Percentiles rank a stretch among this genome's conserved stretches.
These are phyloP conservation scores for Leptestheria dahalacensis DNA, from an alignment of 1,140 invertebrate genomes.

Conservation along the genomic window DNA sequence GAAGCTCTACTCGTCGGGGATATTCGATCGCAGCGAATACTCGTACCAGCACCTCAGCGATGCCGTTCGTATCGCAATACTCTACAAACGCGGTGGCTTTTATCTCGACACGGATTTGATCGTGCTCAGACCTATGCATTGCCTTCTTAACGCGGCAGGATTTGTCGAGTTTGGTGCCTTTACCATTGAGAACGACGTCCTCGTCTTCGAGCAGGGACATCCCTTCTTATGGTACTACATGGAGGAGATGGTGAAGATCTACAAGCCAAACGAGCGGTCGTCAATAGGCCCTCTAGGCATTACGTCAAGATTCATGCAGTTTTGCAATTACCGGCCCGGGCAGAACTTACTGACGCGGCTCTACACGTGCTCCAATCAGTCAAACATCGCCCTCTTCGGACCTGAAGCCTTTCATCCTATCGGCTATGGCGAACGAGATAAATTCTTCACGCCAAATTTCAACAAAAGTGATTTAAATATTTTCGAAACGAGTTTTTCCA, in stretches of 20 bases:
- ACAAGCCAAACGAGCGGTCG: not conserved
- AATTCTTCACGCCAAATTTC: not conserved
- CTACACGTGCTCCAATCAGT: not conserved
- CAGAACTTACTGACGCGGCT: constrained; percentile 5
- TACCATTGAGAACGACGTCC: not conserved
- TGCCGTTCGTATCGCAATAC: constrained; percentile 1
- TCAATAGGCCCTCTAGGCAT: not conserved
- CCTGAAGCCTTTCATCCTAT: not conserved
- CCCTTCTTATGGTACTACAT: not conserved
- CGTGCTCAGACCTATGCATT: not conserved
- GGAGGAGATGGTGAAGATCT: not conserved
- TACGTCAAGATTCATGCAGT: not conserved
- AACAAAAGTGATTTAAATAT: not conserved
- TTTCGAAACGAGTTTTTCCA: not conserved
- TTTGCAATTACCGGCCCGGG: constrained; percentile 13
- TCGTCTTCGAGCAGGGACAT: not conserved
- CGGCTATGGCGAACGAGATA: not conserved
- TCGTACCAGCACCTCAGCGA: constrained; percentile 5
- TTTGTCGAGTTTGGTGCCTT: constrained; percentile 33
- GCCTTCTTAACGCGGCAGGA: constrained; percentile 1
- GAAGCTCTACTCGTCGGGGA: constrained; percentile 32
- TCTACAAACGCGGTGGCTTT: not conserved
- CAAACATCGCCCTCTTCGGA: not conserved
- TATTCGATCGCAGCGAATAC: constrained; percentile 34
- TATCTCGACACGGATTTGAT: constrained; percentile 8